phyloP scores from a whole-genome alignment of 2,797 vertebrate species.

The Coendou prehensilis region DNA sequence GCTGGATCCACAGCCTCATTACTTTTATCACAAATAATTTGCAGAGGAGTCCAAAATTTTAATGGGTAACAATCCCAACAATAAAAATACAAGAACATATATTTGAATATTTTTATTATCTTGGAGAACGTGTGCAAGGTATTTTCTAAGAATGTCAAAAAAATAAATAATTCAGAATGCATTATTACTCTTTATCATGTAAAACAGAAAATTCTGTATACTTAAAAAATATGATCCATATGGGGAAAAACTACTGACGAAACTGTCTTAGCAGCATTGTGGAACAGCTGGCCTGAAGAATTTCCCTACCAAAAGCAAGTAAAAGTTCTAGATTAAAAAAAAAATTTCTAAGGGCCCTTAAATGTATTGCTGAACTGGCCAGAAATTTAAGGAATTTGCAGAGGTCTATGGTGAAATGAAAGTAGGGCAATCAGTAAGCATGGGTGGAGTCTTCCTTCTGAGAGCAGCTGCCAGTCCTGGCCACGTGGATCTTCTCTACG shows the following conservation, averaged over 20 bases:
- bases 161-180: background rate
- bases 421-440: background rate
- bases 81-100: background rate
- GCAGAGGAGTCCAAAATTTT: conserved; percentile 10
- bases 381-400: background rate
- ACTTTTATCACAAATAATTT: conserved; percentile 23
- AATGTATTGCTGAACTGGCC: background rate
- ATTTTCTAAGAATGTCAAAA: conserved; percentile 43
- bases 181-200: conserved; percentile 40
- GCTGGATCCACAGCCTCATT: background rate
- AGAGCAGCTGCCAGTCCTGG: background rate
- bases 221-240: background rate
- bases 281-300: background rate
- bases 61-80: background rate
- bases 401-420: conserved; percentile 20
- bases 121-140: background rate
- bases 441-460: background rate
- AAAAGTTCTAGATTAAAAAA: background rate
- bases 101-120: conserved; percentile 44
- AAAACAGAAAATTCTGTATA: conserved; percentile 47
- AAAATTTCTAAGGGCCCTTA: background rate
- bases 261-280: background rate
- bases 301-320: conserved; percentile 23
- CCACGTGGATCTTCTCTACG: background rate
- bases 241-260: background rate